Evolutionary conservation across 2,888 invertebrate genomes (phyloP).

Genomic region (Rhogogaster chlorosoma): DNA sequence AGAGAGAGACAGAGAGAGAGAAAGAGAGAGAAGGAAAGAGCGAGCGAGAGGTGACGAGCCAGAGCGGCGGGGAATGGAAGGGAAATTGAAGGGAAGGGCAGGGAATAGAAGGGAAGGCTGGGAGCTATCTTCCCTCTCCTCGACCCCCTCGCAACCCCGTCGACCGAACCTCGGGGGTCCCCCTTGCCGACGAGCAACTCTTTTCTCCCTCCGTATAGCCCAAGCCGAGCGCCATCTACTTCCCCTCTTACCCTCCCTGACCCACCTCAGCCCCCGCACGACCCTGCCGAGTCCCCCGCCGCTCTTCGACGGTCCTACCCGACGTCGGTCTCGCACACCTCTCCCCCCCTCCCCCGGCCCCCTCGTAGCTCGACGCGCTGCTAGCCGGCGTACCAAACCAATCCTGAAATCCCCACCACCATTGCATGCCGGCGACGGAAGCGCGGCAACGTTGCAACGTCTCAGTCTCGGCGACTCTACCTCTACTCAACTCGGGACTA

Average conservation of each 20-base stretch:
- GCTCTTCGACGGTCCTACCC: conserved; percentile 46
- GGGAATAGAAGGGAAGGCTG: conserved; percentile 48
- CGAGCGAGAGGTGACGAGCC: conserved; percentile 24
- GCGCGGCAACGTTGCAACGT: conserved; percentile 76
- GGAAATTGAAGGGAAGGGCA: conserved; percentile 23
- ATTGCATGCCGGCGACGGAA: conserved; percentile 67
- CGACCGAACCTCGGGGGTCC: conserved; percentile 56
- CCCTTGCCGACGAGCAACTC: conserved; percentile 45
- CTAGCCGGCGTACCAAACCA: conserved; percentile 62
- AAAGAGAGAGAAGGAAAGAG: background rate
- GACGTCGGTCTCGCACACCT: conserved; percentile 50
- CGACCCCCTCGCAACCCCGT: conserved; percentile 55
- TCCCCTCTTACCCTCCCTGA: conserved; percentile 74
- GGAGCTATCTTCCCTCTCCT: conserved; percentile 54
- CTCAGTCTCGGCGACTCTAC: conserved; percentile 73
- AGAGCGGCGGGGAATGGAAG: conserved; percentile 36
- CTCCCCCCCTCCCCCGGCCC: conserved; percentile 57
- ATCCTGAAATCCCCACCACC: conserved; percentile 70
- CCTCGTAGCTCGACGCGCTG: conserved; percentile 52
- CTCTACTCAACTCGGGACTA: conserved; percentile 67
- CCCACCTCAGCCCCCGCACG: conserved; percentile 6
- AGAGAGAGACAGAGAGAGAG: conserved; percentile 31
- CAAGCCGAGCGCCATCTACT: conserved; percentile 74
- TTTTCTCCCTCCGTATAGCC: conserved; percentile 68
- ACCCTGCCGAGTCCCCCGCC: conserved; percentile 55